A percentile compares a stretch with the other conserved stretches of the same genome.
phyloP scores from a whole-genome alignment of 2,888 invertebrate genomes.

The Azorinus chamasolen region DNA sequence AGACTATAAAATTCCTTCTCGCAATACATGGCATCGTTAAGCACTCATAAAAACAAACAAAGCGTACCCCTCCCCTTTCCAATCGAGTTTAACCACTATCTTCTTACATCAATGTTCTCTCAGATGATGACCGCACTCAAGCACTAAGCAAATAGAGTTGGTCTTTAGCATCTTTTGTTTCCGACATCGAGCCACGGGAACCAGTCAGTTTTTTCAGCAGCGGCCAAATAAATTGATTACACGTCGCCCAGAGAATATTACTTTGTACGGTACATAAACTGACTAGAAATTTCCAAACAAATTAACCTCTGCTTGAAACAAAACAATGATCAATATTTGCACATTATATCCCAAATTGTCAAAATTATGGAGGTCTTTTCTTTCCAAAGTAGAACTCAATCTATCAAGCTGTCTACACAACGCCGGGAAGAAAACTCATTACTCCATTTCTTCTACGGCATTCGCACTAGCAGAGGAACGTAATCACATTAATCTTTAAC shows the following conservation, averaged over 20 bases:
- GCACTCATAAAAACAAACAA: too few relatives aligned
- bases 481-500: conserved; percentile 8
- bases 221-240: conserved; percentile 8
- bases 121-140: too few relatives aligned
- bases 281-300: conserved; percentile 52
- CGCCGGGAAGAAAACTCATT: conserved; percentile 53
- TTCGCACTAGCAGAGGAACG: conserved; percentile 30
- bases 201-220: not conserved
- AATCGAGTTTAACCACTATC: too few relatives aligned
- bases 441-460: conserved; percentile 50
- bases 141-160: too few relatives aligned
- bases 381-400: conserved; percentile 61
- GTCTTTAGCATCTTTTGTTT: too few relatives aligned
- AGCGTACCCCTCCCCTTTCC: too few relatives aligned
- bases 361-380: conserved; percentile 67
- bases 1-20: too few relatives aligned
- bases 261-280: not conserved
- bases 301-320: conserved; percentile 62
- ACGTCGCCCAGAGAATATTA: conserved; percentile 21
- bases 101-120: too few relatives aligned
- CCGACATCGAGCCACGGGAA: too few relatives aligned
- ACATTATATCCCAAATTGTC: conserved; percentile 62
- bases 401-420: conserved; percentile 57
- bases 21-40: too few relatives aligned
- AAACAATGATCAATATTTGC: conserved; percentile 66